These are phyloP conservation scores for Drosophila macrospina DNA, from an alignment of 2,888 invertebrate species.

Conservation along the genomic window DNA sequence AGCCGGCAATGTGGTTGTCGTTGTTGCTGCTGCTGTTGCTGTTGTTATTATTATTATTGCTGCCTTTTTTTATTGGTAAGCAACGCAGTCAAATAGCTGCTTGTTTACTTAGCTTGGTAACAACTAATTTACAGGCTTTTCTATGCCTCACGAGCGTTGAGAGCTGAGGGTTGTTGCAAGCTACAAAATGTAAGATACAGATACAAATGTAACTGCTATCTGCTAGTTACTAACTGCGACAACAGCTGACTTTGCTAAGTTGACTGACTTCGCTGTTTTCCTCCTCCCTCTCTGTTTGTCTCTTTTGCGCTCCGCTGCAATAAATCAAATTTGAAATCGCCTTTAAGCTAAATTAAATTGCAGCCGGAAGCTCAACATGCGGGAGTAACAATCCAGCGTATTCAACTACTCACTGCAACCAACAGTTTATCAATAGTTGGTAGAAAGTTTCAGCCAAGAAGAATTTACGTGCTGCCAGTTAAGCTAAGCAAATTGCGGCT, in stretches of 20 bases:
- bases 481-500: constrained; percentile 9
- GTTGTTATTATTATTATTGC: constrained; percentile 17
- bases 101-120: constrained; percentile 54
- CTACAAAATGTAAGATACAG: constrained; percentile 31
- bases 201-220: constrained; percentile 12
- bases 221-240: constrained; percentile 22
- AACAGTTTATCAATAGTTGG: constrained; percentile 58
- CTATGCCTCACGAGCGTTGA: constrained; percentile 18
- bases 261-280: constrained; percentile 40
- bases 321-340: constrained; percentile 77
- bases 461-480: constrained; percentile 9
- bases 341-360: constrained; percentile 76
- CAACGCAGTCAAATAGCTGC: constrained; percentile 31
- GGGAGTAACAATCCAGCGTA: constrained; percentile 29
- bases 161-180: constrained; percentile 33
- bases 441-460: constrained; percentile 23
- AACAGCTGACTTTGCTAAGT: constrained; percentile 50
- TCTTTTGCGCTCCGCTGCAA: constrained; percentile 52
- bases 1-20: constrained; percentile 53
- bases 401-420: constrained; percentile 34
- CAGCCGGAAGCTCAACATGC: constrained; percentile 67
- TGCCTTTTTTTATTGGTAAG: constrained; percentile 44
- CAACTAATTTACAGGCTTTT: constrained; percentile 62
- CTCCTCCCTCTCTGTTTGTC: background rate
- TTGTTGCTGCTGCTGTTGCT: constrained; percentile 20